A percentile compares a stretch with the other conserved stretches of the same genome.
phyloP scores from a whole-genome alignment of 2,888 invertebrate genomes.

The Fragum sueziense region DNA sequence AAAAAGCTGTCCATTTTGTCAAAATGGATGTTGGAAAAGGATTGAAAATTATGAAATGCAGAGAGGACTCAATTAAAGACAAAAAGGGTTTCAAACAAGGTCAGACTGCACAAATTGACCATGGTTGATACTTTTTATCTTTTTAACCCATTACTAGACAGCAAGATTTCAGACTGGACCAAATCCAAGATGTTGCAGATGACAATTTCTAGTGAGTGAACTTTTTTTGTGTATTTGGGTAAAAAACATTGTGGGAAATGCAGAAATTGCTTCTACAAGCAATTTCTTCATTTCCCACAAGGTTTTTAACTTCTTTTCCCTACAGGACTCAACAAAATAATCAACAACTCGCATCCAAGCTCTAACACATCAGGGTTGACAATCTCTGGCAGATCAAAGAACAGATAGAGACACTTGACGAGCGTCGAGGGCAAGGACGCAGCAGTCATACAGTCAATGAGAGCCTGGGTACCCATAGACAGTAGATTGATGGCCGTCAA shows the following conservation, averaged over 20 bases:
- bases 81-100: no score
- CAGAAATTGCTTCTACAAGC: constrained; percentile 1
- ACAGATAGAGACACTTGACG: constrained; percentile 98
- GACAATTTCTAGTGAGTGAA: not conserved
- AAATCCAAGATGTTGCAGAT: not conserved
- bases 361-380: constrained; percentile 69
- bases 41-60: no score
- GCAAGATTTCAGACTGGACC: not conserved
- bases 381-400: constrained; percentile 94
- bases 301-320: no score
- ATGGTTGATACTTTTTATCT: no score
- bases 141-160: not conserved
- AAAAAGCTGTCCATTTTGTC: no score
- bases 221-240: no score
- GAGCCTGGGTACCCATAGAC: constrained; percentile 93
- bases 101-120: no score
- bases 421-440: constrained; percentile 98
- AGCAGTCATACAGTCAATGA: constrained; percentile 90
- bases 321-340: no score
- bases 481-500: constrained; percentile 94
- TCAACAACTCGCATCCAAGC: constrained; percentile 90
- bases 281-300: constrained; percentile 1
- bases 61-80: no score
- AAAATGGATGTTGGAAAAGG: no score
- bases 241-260: constrained; percentile 7